Evolutionary conservation across 2,797 vertebrate genomes (phyloP).

Genomic region (Otus scops): DNA sequence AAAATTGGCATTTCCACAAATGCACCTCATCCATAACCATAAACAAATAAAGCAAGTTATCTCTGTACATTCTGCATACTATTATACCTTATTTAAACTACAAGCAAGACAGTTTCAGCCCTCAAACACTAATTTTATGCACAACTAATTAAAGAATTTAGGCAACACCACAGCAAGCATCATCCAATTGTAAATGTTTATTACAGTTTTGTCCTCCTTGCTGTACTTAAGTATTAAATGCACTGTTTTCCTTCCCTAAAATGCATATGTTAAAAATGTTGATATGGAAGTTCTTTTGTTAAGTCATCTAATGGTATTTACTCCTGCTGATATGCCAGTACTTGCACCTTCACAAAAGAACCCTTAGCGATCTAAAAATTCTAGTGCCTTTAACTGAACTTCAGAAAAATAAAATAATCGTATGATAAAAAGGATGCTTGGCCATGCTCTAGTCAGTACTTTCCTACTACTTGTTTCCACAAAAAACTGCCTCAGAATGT

Average conservation of each 20-base stretch:
- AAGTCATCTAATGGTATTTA: neutral
- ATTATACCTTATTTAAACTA: neutral
- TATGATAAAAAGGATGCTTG: neutral
- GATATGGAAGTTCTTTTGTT: neutral
- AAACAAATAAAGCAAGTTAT: neutral
- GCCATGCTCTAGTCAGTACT: neutral
- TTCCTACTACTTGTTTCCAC: neutral
- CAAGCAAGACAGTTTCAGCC: neutral
- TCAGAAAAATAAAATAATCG: neutral
- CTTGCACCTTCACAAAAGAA: neutral
- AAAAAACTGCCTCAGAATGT: neutral
- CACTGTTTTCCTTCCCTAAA: neutral
- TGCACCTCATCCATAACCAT: neutral
- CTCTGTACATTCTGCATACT: neutral
- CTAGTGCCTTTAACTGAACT: neutral
- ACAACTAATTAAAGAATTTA: neutral
- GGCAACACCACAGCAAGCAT: neutral
- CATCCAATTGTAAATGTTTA: neutral
- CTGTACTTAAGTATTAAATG: neutral
- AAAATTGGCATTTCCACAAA: slow-evolving; percentile 1
- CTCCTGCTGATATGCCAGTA: neutral
- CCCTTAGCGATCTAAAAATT: neutral
- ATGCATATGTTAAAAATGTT: neutral
- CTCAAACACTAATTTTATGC: neutral
- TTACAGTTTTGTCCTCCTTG: neutral